A percentile compares a stretch with the other conserved stretches of the same genome.
Evolutionary conservation across 2,888 invertebrate species (phyloP).

Genomic region (Sabatieria punctata): DNA sequence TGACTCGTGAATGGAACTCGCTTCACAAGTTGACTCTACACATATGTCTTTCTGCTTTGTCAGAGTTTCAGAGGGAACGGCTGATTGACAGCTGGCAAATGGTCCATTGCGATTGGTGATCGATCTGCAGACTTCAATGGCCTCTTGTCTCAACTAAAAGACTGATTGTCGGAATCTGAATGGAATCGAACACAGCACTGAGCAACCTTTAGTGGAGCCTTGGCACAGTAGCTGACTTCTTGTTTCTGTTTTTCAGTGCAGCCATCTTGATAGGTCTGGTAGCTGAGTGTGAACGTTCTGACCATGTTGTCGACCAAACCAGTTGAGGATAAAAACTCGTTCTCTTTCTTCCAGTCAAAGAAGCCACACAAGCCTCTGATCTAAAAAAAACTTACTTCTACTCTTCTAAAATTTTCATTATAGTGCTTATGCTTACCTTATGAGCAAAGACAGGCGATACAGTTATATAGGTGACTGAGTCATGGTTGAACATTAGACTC

Average conservation of each 20-base stretch:
- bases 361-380: constrained; percentile 74
- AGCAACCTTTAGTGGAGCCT: no score
- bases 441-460: not conserved
- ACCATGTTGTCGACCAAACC: constrained; percentile 40
- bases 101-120: constrained; percentile 1
- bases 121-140: not conserved
- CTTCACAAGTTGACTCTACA: constrained; percentile 6
- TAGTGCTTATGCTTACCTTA: not conserved
- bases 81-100: constrained; percentile 6
- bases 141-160: no score
- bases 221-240: no score
- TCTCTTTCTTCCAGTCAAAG: constrained; percentile 61
- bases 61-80: not conserved
- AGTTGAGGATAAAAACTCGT: constrained; percentile 69
- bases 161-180: no score
- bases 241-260: no score
- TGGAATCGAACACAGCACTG: no score
- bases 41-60: not conserved
- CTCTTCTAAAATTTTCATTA: no score
- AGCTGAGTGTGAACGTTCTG: constrained; percentile 26
- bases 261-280: constrained; percentile 7
- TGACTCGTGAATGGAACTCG: constrained; percentile 1
- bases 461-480: constrained; percentile 6
- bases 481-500: constrained; percentile 4
- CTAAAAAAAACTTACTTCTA: constrained; percentile 26